Evolutionary conservation across 2,888 invertebrate genomes (phyloP), one percentile per base, ranked within the genome.

Genomic region (Drosophila infuscata): DNA sequence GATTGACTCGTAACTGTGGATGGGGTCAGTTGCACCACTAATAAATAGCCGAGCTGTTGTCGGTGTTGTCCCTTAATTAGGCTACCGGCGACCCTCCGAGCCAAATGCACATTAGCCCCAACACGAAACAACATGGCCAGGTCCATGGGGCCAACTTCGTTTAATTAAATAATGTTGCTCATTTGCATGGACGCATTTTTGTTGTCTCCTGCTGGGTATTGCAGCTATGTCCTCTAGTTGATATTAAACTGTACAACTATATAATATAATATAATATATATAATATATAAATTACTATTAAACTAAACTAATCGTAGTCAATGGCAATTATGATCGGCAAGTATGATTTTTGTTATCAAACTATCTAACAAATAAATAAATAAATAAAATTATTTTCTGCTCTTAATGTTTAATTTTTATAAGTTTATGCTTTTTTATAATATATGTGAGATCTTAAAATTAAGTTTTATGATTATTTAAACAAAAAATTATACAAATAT

Each of bases 131-230:
- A 48, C 17, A 20, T 53, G 38, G 51, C 32, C 36, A 35, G 65
- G 38, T 64, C 79, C 25, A 30, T 35, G 77, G 58, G 70, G 69
- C 64, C 66, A 65, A 74, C 68, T 74, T 68, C 60, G 73, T 76
- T 87, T 84, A 84, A 88, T 84, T 82, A 84, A 79, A 71, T 67
- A 83, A 70, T 53, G 63, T 41, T 70, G 70, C 62, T 72, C 72
- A 84, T 83, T 87, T 83, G 70, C 84, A 74, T 78, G 62, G 36
- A 52, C 62, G 46, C 48, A 48, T 58, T 52, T 54, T 3, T 48
- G 30, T 51, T 33, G 32, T 52, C 9, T 7, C 15, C 3, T 9
- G 0, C 12, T 48, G 51, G 52, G 38, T 25, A 51, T 6, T 6
- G n/a, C n/a, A 29, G 17, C 35, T 60, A 43, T 61, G 36, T 43